Evolutionary conservation across 2,888 invertebrate species (phyloP).

Genomic region (Cephus spinipes): DNA sequence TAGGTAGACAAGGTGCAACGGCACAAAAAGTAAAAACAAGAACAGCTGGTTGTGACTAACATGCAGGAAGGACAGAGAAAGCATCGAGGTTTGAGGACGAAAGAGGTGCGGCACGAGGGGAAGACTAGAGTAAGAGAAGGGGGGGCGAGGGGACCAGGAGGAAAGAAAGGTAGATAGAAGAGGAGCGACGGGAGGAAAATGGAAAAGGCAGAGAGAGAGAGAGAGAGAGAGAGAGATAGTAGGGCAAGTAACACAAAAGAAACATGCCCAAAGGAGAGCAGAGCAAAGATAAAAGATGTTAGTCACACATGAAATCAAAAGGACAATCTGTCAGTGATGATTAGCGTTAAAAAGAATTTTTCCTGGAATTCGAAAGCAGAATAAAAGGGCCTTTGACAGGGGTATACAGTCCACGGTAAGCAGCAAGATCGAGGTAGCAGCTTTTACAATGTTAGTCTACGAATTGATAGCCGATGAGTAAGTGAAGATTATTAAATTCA

Average conservation of each 20-base stretch:
- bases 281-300: conserved; percentile 26
- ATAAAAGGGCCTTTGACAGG: not conserved
- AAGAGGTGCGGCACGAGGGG: conserved; percentile 17
- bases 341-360: not conserved
- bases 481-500: not conserved
- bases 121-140: conserved; percentile 22
- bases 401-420: too few species aligned
- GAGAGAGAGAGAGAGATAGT: conserved; percentile 11
- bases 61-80: conserved; percentile 12
- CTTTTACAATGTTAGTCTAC: not conserved
- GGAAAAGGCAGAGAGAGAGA: conserved; percentile 10
- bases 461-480: not conserved
- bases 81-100: conserved; percentile 18
- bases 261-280: conserved; percentile 6
- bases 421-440: not conserved
- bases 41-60: conserved; percentile 34
- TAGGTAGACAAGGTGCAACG: not conserved
- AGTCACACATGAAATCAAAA: conserved; percentile 13
- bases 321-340: not conserved
- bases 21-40: conserved; percentile 21
- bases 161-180: conserved; percentile 16
- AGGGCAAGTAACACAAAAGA: conserved; percentile 9
- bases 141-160: conserved; percentile 21
- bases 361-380: not conserved
- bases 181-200: not conserved